A percentile compares a stretch with the other conserved stretches of the same genome.
phyloP scores from a whole-genome alignment of 2,888 invertebrate genomes.

The Epistrophella euchroma region DNA sequence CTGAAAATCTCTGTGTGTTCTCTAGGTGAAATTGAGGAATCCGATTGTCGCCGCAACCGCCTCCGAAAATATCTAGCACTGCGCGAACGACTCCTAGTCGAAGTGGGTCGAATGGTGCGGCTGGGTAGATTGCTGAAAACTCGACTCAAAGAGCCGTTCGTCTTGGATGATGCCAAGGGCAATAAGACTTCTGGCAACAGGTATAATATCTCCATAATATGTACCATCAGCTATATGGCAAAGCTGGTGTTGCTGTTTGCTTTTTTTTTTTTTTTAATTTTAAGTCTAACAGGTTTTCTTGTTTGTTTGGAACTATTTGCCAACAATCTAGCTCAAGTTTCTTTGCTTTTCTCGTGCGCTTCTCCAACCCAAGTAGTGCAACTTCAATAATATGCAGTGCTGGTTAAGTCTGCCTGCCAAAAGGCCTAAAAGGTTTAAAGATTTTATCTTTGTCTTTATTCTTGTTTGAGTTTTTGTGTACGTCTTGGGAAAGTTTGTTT shows the following conservation, averaged over 20 bases:
- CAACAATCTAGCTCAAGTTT: constrained; percentile 38
- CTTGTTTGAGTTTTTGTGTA: background rate
- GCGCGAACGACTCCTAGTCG: constrained; percentile 87
- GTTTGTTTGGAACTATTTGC: constrained; percentile 19
- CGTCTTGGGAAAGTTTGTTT: background rate
- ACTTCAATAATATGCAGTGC: background rate
- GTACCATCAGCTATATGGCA: constrained; percentile 63
- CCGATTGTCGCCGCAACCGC: constrained; percentile 83
- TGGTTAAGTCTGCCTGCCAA: background rate
- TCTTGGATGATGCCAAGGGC: constrained; percentile 80
- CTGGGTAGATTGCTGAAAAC: constrained; percentile 88
- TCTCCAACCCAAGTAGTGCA: background rate
- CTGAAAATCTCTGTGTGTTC: constrained; percentile 86
- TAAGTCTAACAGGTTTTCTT: constrained; percentile 64
- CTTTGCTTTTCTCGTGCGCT: constrained; percentile 43
- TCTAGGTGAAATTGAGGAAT: constrained; percentile 83
- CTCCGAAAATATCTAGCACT: constrained; percentile 86
- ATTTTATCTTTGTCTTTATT: background rate
- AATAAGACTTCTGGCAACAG: constrained; percentile 79
- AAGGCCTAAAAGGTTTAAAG: background rate
- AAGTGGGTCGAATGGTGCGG: constrained; percentile 89
- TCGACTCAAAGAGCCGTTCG: constrained; percentile 87
- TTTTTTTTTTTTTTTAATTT: constrained; percentile 6
- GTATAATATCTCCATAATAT: constrained; percentile 70
- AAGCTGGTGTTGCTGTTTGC: constrained; percentile 34